phyloP scores from a whole-genome alignment of 2,113 vertebrate species.

The Manacus vitellinus region DNA sequence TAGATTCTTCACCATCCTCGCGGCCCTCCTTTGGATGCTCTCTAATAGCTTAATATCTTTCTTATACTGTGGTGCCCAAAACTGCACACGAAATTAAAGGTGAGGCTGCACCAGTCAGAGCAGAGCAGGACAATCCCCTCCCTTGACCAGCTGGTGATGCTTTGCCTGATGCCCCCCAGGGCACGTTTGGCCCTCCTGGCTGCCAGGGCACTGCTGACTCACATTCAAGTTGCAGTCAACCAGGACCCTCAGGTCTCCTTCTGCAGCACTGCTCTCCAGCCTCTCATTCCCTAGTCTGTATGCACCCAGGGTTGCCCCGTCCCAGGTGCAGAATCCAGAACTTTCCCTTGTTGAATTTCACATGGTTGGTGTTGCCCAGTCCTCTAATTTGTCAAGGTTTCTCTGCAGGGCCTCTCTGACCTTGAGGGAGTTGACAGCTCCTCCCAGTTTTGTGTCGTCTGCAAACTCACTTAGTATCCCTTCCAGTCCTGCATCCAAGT shows the following conservation, averaged over 20 bases:
- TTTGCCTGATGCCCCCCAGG: background rate
- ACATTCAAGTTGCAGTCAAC: background rate
- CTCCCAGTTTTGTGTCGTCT: background rate
- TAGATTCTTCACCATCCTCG: background rate
- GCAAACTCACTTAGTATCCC: background rate
- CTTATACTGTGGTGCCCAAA: background rate
- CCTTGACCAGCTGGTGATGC: background rate
- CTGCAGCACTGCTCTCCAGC: background rate
- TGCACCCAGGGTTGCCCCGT: background rate
- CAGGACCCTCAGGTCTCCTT: background rate
- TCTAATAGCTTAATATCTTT: background rate
- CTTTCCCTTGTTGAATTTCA: background rate
- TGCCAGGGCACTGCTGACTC: background rate
- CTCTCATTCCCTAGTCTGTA: background rate
- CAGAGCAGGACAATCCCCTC: background rate
- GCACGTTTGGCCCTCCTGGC: background rate
- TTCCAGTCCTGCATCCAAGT: background rate
- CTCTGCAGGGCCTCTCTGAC: background rate
- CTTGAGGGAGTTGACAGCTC: background rate
- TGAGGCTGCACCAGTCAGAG: background rate
- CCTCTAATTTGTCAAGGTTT: background rate
- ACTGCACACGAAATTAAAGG: background rate
- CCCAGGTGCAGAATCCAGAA: background rate
- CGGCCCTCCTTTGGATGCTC: background rate
- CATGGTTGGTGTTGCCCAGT: background rate